phyloP scores from a whole-genome alignment of 2,888 invertebrate genomes.

The Trichogramma evanescens region DNA sequence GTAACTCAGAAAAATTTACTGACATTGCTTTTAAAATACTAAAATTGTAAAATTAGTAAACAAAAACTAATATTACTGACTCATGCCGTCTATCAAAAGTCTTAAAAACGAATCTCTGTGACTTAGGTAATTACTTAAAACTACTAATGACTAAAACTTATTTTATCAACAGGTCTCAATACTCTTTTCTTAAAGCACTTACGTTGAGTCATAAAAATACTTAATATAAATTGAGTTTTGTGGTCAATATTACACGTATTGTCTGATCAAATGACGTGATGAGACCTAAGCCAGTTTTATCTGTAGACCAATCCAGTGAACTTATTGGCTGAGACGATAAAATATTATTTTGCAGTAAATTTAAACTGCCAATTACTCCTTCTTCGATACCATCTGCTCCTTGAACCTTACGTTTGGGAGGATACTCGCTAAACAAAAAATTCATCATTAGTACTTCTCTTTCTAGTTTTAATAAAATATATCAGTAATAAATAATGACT shows the following conservation, averaged over 20 bases:
- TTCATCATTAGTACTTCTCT: not conserved
- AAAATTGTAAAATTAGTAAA: too few relatives aligned
- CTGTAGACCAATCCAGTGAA: conserved; percentile 85
- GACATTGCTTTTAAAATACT: too few relatives aligned
- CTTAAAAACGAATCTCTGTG: too few relatives aligned
- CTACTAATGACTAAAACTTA: not conserved
- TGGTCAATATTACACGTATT: conserved; percentile 76
- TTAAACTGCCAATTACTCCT: conserved; percentile 72
- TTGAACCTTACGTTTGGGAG: conserved; percentile 63
- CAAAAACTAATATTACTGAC: too few relatives aligned
- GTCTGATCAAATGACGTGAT: conserved; percentile 90
- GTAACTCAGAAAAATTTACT: too few relatives aligned
- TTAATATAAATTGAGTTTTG: conserved; percentile 71
- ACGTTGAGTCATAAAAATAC: too few relatives aligned
- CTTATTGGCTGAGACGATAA: conserved; percentile 83
- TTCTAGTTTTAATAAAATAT: not conserved
- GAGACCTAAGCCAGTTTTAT: conserved; percentile 80
- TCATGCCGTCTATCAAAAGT: too few relatives aligned
- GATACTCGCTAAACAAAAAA: conserved; percentile 60
- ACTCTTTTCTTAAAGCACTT: too few relatives aligned
- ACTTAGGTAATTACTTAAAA: not conserved
- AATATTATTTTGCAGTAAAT: conserved; percentile 71
- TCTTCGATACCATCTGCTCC: conserved; percentile 64
- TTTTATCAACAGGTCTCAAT: conserved; percentile 9
- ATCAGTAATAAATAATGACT: conserved; percentile 39